phyloP scores from a whole-genome alignment of 2,888 invertebrate species.

The Tiliacea citrago region DNA sequence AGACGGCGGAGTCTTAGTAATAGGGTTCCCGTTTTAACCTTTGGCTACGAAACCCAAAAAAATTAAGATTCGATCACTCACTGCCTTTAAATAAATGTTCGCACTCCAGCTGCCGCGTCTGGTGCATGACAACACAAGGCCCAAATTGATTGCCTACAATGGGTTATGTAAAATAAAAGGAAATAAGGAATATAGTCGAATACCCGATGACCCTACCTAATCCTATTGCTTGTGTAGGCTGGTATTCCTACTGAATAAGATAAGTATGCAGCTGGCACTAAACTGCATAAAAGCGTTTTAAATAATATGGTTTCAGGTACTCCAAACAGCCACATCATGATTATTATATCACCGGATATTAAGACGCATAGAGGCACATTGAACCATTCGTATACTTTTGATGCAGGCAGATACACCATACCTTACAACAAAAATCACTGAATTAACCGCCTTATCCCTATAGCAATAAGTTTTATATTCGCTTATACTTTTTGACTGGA shows the following conservation, averaged over 20 bases:
- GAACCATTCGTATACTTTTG: conserved; percentile 7
- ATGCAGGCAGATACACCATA: conserved; percentile 17
- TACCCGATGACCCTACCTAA: background rate
- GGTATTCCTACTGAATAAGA: background rate
- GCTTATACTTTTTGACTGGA: background rate
- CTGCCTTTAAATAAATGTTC: background rate
- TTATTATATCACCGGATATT: conserved; percentile 31
- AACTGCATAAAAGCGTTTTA: background rate
- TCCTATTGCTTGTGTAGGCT: background rate
- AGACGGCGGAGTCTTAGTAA: too few relatives aligned
- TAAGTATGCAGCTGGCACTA: background rate
- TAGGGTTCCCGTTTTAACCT: too few relatives aligned
- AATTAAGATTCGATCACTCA: background rate
- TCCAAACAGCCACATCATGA: background rate
- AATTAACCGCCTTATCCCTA: background rate
- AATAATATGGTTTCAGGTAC: conserved; percentile 8
- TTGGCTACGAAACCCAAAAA: too few relatives aligned
- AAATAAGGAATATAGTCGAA: background rate
- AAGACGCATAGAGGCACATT: conserved; percentile 16
- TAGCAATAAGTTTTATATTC: background rate
- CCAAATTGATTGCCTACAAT: background rate
- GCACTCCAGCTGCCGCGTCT: background rate
- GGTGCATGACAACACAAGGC: background rate
- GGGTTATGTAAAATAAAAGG: background rate
- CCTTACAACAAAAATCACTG: background rate